Base-by-base conservation (phyloP, 2,113 vertebrate genomes). In the Xyliphius kryptos region DNA sequence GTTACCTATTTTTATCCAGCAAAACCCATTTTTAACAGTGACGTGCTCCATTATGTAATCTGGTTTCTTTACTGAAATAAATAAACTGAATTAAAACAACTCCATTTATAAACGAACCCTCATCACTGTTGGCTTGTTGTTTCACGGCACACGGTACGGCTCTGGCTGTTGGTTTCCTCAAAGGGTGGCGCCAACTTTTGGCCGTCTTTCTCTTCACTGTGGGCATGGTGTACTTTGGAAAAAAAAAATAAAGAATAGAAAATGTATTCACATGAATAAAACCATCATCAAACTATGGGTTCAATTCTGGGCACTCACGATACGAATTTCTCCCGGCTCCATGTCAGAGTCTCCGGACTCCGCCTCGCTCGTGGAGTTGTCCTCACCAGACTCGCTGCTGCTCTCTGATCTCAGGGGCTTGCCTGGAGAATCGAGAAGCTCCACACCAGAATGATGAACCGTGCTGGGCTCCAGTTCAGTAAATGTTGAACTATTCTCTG, bases 121-220 rank as follows among this genome's bases (percentile, higher is more conserved):
- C 94, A 56, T 97, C 91, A 63, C 88, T 95, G 62, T 71, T 54
- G 48, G 80, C 74, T 72, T 96, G 92, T 44, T 93, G 91, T 74
- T 97, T 97, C 69, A 97, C 91, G 9, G 93, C 77, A 15, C 89
- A 94, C 79, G 93, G 87, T 47, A 90, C 90, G 22, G 93, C 94
- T 73, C 93, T 87, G 49, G 89, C 81, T 1, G 92, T 91, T 11
- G 93, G 93, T 67, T 85, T 89, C 78, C 86, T 83, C 75, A 88
- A 77, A 54, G 87, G 87, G 74, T 85, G 86, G 10, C 85, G 86
- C 87, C 87, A 85, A 79, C 85, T 89, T 67, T 88, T 89, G 12
- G 77, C 54, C n/a, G 78, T 82, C 75, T 74, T 81, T 75, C 82
- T 89, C 60, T 79, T 77, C 32, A 80, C 74, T 37, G 73, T 53